Evolutionary conservation across 2,888 invertebrate species (phyloP).

Genomic region (Petrolisthes cinctipes): DNA sequence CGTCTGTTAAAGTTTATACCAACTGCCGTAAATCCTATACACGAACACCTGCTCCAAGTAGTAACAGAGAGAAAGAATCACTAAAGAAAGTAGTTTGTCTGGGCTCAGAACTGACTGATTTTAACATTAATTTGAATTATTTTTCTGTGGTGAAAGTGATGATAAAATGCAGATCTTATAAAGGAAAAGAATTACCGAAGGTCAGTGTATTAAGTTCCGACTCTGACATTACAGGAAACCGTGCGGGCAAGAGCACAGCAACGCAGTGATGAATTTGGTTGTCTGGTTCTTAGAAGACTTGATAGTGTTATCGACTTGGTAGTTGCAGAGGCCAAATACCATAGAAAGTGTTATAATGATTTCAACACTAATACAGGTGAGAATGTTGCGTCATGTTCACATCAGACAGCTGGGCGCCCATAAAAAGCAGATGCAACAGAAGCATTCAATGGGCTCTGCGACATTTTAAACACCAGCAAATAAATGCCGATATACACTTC

Average conservation of each 20-base stretch:
- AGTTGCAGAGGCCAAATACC: slow-evolving; percentile 2
- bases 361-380: slow-evolving; percentile 9
- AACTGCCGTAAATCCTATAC: slow-evolving; percentile 12
- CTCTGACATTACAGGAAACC: not conserved
- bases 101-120: slow-evolving; percentile 19
- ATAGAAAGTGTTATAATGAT: slow-evolving; percentile 19
- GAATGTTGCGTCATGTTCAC: slow-evolving; percentile 11
- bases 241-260: slow-evolving; percentile 16
- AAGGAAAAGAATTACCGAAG: not conserved
- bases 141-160: slow-evolving; percentile 2
- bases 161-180: slow-evolving; percentile 6
- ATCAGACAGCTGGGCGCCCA: slow-evolving; percentile 36
- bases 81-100: slow-evolving; percentile 19
- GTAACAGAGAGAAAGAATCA: slow-evolving; percentile 23
- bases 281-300: not conserved
- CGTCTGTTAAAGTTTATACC: not conserved
- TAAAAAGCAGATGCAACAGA: slow-evolving; percentile 22
- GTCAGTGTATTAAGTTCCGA: not conserved
- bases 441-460: slow-evolving; percentile 24
- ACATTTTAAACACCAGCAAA: slow-evolving; percentile 24
- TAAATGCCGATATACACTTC: slow-evolving; percentile 13
- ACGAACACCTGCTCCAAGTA: slow-evolving; percentile 31
- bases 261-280: slow-evolving; percentile 20
- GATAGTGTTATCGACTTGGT: slow-evolving; percentile 13
- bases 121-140: slow-evolving; percentile 26